Base-by-base conservation (phyloP, 2,888 invertebrate genomes). In the Heliconius aoede region DNA sequence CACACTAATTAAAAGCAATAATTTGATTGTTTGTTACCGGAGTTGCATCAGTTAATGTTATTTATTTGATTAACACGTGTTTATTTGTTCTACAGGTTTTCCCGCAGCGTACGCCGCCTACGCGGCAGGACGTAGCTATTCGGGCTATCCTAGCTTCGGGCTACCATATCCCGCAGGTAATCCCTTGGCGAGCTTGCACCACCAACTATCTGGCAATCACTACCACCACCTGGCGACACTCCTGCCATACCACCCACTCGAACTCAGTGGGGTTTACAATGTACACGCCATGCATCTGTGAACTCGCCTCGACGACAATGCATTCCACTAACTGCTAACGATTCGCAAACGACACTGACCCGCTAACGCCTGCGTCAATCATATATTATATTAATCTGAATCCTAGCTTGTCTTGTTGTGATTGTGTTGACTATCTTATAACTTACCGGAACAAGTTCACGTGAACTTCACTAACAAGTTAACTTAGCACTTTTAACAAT, bases 111-210 rank as follows among this genome's bases (percentile, higher is more conserved):
- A 98, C 95, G 98, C 98, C 95, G 98, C 98, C 91, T 98, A 98
- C 95, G 98, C 98, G 96, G 98, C 98, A 93, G 98, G 98, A 95
- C 97, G 98, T 95, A 98, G 98, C 94, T 98, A 98, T 96, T 98
- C 98, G 95, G 98, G 98, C 96, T 98, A 98, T 96, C 98, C 98
- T 95, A 98, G 98, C 96, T 98, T 98, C 96, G 98, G 98, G 96
- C 97, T 98, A 95, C 98, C 98, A 94, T 98, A 98, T 95, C 98
- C 98, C 93, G 97, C 98, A 98, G 98, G 98, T 98, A 98, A 98
- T 96, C 94, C 96, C 95, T 96, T 96, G 95, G 95, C 96, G 95
- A 96, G 96, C 96, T 96, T 96, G 95, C 96, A 96, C 95, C 96
- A 96, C 95, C 96, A 95, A 94, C 92, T 94, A 88, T 95, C 95